Percentiles rank a stretch among this genome's conserved stretches.
These are phyloP conservation scores for Eudasyphora cyanicolor DNA, from an alignment of 2,888 invertebrate genomes.

Conservation along the genomic window DNA sequence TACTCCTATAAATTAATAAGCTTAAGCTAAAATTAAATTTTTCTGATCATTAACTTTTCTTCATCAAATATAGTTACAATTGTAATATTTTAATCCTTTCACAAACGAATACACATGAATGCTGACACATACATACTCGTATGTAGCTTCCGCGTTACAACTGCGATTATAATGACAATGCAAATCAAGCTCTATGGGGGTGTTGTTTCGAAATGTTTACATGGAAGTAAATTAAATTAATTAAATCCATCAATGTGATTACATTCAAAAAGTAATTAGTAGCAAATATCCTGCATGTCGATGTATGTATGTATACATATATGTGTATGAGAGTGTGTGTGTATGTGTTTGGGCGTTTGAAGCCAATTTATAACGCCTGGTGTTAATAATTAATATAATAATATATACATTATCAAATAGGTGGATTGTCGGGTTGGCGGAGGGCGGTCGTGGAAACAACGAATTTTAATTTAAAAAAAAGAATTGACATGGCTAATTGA, in stretches of 20 bases:
- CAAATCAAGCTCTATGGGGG: not conserved
- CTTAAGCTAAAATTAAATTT: too few species aligned
- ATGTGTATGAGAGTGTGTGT: not conserved
- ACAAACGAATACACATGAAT: too few species aligned
- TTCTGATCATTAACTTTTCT: too few species aligned
- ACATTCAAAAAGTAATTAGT: conserved; percentile 54
- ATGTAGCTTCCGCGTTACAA: too few species aligned
- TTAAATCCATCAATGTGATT: conserved; percentile 46
- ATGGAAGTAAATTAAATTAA: conserved; percentile 58
- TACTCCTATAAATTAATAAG: too few species aligned
- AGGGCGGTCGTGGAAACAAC: not conserved
- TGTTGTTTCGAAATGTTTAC: not conserved
- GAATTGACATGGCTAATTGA: conserved; percentile 45
- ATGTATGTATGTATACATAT: too few species aligned
- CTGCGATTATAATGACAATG: not conserved
- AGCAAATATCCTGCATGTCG: conserved; percentile 25
- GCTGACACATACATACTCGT: too few species aligned
- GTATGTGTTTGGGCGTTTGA: not conserved
- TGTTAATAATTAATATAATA: conserved; percentile 57
- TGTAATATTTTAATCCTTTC: too few species aligned
- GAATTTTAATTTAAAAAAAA: conserved; percentile 22
- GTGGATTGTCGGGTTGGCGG: too few species aligned
- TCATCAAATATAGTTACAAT: too few species aligned
- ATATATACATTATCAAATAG: conserved; percentile 54
- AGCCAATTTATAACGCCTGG: not conserved